Conservation (phyloP, 2,113 vertebrate species). For the Steatornis caripensis region DNA sequence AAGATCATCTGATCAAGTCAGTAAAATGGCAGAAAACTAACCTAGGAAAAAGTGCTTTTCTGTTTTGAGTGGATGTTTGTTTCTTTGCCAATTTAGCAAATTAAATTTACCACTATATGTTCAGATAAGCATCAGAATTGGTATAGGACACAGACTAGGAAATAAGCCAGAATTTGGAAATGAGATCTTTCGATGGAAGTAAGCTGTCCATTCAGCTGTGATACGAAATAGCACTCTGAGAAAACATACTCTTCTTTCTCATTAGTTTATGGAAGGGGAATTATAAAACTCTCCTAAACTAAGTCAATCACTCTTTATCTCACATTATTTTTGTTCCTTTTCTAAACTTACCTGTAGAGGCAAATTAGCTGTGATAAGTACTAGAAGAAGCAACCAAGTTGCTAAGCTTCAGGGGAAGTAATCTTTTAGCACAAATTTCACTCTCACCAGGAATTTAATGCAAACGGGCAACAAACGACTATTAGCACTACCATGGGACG, state of each 20-base stretch:
- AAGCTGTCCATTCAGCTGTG: neutral
- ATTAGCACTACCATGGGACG: neutral
- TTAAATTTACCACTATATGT: neutral
- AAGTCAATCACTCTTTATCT: neutral
- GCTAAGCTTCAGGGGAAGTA: neutral
- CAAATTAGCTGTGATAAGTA: neutral
- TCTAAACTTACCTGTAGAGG: neutral
- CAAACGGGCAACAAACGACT: neutral
- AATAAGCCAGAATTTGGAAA: neutral
- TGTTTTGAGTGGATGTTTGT: neutral
- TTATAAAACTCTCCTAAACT: neutral
- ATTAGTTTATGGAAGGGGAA: neutral
- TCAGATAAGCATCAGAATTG: neutral
- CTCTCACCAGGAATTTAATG: neutral
- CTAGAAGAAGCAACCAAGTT: neutral
- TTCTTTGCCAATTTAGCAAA: neutral
- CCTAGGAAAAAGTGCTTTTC: neutral
- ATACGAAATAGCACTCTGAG: neutral
- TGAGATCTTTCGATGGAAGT: neutral
- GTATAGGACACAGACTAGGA: neutral
- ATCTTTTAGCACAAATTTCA: neutral
- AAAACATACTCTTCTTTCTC: neutral
- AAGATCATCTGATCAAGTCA: neutral
- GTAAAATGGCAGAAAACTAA: neutral
- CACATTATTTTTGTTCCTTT: neutral